Evolutionary conservation across 2,888 invertebrate species (phyloP).

Genomic region (Apamea epomidion): DNA sequence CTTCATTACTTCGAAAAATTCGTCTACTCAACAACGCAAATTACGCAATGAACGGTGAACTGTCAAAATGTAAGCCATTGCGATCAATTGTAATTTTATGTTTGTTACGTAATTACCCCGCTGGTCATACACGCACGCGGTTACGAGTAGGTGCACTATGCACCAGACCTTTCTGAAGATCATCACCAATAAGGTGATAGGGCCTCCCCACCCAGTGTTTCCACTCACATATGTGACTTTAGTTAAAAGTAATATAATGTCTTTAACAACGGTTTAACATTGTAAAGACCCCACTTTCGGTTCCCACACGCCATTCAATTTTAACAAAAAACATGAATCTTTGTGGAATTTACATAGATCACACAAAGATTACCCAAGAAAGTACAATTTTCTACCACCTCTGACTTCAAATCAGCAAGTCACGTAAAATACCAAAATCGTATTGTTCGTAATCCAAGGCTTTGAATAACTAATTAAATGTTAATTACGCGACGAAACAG

Average conservation of each 20-base stretch:
- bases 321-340: background rate
- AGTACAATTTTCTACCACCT: background rate
- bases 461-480: constrained; percentile 26
- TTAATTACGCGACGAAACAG: constrained; percentile 13
- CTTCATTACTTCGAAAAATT: too few relatives aligned
- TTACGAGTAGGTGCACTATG: too few relatives aligned
- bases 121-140: too few relatives aligned
- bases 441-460: constrained; percentile 16
- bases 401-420: constrained; percentile 36
- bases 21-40: too few relatives aligned
- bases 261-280: background rate
- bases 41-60: too few relatives aligned
- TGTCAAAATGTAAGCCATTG: too few relatives aligned
- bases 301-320: background rate
- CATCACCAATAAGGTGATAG: too few relatives aligned
- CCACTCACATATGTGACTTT: too few relatives aligned
- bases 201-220: too few relatives aligned
- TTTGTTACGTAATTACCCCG: too few relatives aligned
- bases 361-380: background rate
- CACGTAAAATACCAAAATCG: constrained; percentile 24
- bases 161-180: too few relatives aligned
- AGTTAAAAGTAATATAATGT: background rate
- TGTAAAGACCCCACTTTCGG: background rate
- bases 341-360: background rate
- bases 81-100: too few relatives aligned